These are phyloP conservation scores for Polymixis flavicincta DNA, from an alignment of 2,888 invertebrate species.

Conservation along the genomic window DNA sequence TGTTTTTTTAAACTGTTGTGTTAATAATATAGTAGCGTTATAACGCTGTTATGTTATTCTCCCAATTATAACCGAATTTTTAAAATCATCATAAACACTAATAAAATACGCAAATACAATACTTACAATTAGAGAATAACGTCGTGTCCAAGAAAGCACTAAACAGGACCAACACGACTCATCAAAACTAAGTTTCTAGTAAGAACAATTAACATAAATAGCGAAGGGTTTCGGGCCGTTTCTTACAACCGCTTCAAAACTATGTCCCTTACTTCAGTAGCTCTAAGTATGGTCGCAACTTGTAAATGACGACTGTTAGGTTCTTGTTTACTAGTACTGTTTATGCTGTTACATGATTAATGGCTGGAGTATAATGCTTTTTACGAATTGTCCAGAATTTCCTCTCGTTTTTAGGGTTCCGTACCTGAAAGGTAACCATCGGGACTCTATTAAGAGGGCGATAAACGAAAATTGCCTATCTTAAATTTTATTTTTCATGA, in stretches of 20 bases:
- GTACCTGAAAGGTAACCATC: too few species aligned
- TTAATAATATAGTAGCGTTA: too few species aligned
- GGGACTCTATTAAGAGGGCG: too few species aligned
- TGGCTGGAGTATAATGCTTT: neutral
- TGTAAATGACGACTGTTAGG: constrained; percentile 30
- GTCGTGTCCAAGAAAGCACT: constrained; percentile 1
- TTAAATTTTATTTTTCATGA: too few species aligned
- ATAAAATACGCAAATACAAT: constrained; percentile 6
- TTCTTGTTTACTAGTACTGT: constrained; percentile 35
- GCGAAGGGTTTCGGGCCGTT: constrained; percentile 32
- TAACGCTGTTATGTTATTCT: neutral
- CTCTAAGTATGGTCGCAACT: constrained; percentile 31
- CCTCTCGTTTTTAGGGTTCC: neutral
- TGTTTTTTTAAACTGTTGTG: too few species aligned
- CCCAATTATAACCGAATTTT: neutral
- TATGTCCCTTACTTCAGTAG: constrained; percentile 43
- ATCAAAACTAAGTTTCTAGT: constrained; percentile 45
- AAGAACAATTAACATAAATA: constrained; percentile 53
- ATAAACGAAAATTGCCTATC: too few species aligned
- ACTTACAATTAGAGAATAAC: constrained; percentile 9
- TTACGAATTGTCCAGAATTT: neutral
- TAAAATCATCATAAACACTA: neutral
- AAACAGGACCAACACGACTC: constrained; percentile 12
- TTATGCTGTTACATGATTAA: constrained; percentile 27
- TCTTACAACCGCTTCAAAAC: constrained; percentile 56